Percentiles rank a stretch among this genome's conserved stretches.
Conservation (phyloP, 2,888 invertebrate species). For the Polydesmus complanatus region DNA sequence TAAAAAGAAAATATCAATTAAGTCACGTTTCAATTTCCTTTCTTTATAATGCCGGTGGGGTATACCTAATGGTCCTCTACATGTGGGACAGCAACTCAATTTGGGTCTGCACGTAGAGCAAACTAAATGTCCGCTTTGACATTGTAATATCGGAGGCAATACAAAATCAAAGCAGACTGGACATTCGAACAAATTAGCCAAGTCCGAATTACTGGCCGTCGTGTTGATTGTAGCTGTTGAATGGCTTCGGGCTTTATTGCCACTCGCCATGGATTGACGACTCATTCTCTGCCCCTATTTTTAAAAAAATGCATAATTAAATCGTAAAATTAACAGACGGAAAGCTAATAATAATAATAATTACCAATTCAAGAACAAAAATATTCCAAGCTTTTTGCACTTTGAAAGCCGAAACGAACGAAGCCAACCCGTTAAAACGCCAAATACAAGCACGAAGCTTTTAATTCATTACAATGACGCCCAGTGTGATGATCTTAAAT, state of each 20-base stretch:
- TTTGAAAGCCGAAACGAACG: too few species aligned
- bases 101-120: conserved; percentile 96
- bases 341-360: too few species aligned
- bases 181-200: conserved; percentile 84
- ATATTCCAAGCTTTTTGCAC: too few species aligned
- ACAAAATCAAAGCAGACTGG: conserved; percentile 99
- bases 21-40: background rate
- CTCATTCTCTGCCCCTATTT: conserved; percentile 11
- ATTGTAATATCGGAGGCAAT: conserved; percentile 94
- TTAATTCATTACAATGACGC: too few species aligned
- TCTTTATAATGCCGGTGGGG: background rate
- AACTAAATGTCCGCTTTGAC: conserved; percentile 95
- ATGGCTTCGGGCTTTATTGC: conserved; percentile 12
- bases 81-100: conserved; percentile 93
- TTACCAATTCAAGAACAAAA: background rate
- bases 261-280: conserved; percentile 12
- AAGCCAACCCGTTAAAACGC: too few species aligned
- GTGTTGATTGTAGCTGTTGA: conserved; percentile 9
- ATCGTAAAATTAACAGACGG: too few species aligned
- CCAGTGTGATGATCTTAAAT: too few species aligned
- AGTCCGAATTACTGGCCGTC: conserved; percentile 37
- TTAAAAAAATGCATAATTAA: too few species aligned
- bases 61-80: conserved; percentile 73
- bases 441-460: too few species aligned
- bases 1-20: conserved; percentile 16